A percentile compares a stretch with the other conserved stretches of the same genome.
Conservation (phyloP, 2,888 invertebrate genomes). For the Synergus itoensis region DNA sequence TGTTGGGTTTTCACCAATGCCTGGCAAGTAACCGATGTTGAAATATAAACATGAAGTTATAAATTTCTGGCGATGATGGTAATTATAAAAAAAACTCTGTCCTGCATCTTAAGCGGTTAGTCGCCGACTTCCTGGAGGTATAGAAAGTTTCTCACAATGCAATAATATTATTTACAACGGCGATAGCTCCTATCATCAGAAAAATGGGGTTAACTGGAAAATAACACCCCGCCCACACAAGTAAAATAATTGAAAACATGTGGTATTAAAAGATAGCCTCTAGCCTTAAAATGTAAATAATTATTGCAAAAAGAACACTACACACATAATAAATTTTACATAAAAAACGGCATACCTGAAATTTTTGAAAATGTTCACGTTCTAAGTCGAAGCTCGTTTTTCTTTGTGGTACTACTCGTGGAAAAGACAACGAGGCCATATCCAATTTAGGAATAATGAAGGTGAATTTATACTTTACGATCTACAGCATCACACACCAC, state of each 20-base stretch:
- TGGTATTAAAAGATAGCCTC: not conserved
- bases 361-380: slow-evolving; percentile 90
- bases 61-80: not conserved
- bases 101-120: too few species aligned
- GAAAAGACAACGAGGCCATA: slow-evolving; percentile 87
- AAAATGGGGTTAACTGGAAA: not conserved
- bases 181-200: not conserved
- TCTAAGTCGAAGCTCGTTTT: slow-evolving; percentile 89
- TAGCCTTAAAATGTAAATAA: not conserved
- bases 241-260: slow-evolving; percentile 9
- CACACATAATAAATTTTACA: not conserved
- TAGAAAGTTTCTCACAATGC: too few species aligned
- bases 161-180: not conserved
- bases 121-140: too few species aligned
- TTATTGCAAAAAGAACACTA: not conserved
- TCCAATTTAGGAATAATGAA: slow-evolving; percentile 33
- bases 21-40: too few species aligned
- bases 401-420: slow-evolving; percentile 85
- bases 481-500: not conserved
- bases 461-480: not conserved
- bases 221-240: slow-evolving; percentile 32
- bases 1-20: too few species aligned
- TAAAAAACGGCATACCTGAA: slow-evolving; percentile 82
- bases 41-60: too few species aligned
- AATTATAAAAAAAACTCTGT: too few species aligned